Evolutionary conservation across 2,888 invertebrate genomes (phyloP).

Genomic region (Chalcosyrphus nemorum): DNA sequence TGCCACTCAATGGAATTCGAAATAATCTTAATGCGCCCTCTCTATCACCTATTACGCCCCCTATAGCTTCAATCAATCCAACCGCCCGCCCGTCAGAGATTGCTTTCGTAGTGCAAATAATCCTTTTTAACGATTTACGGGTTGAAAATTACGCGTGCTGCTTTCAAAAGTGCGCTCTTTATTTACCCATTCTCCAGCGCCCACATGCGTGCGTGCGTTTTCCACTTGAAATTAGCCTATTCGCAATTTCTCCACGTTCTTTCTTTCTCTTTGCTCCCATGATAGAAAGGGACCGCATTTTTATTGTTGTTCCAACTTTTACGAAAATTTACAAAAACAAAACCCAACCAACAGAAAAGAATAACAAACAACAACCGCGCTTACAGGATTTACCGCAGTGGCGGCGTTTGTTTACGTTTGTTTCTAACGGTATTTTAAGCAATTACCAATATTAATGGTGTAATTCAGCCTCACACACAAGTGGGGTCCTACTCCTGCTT

Average conservation of each 20-base stretch:
- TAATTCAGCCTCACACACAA: neutral
- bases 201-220: neutral
- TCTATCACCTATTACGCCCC: constrained; percentile 9
- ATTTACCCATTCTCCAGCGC: neutral
- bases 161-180: neutral
- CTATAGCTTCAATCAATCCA: neutral
- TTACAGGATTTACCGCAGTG: constrained; percentile 16
- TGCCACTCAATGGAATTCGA: neutral
- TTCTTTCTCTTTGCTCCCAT: constrained; percentile 13
- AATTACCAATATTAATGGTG: constrained; percentile 55
- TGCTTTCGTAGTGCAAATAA: constrained; percentile 28
- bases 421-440: constrained; percentile 23
- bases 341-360: neutral
- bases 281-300: neutral
- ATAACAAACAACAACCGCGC: constrained; percentile 10
- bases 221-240: constrained; percentile 20
- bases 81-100: constrained; percentile 15
- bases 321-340: constrained; percentile 6
- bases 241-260: constrained; percentile 43
- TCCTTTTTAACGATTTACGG: constrained; percentile 32
- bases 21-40: constrained; percentile 16
- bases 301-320: constrained; percentile 29
- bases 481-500: too few species aligned
- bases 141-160: constrained; percentile 2
- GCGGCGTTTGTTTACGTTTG: constrained; percentile 34